Conservation (phyloP, 2,797 vertebrate species). For the Acipenser ruthenus region DNA sequence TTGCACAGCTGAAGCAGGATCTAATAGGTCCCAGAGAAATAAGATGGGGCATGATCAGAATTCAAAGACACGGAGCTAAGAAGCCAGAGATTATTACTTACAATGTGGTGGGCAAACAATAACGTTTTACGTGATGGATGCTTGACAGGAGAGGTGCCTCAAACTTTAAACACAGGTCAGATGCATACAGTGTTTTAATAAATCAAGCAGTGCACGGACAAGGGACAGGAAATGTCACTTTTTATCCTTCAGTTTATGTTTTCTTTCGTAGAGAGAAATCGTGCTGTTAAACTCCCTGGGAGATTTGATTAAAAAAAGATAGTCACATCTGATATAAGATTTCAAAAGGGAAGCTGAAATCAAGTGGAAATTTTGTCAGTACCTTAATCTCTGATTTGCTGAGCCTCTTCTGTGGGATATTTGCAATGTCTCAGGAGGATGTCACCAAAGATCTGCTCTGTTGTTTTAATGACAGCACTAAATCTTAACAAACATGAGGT, state of each 20-base stretch:
- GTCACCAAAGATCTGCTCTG: slow-evolving; percentile 62
- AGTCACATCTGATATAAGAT: slow-evolving; percentile 50
- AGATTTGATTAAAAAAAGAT: slow-evolving; percentile 52
- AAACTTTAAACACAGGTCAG: slow-evolving; percentile 55
- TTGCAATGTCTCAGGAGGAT: slow-evolving; percentile 55
- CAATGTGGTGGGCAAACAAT: slow-evolving; percentile 50
- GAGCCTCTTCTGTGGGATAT: slow-evolving; percentile 64
- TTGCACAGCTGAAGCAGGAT: slow-evolving; percentile 43
- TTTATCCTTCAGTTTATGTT: slow-evolving; percentile 57
- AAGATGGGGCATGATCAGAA: slow-evolving; percentile 49
- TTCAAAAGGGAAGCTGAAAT: slow-evolving; percentile 53
- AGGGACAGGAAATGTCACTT: slow-evolving; percentile 56
- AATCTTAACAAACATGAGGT: slow-evolving; percentile 69
- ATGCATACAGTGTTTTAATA: slow-evolving; percentile 40
- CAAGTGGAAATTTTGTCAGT: slow-evolving; percentile 62
- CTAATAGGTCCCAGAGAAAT: slow-evolving; percentile 54
- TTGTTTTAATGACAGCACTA: slow-evolving; percentile 57
- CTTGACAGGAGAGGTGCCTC: slow-evolving; percentile 50
- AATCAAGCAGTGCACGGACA: slow-evolving; percentile 48
- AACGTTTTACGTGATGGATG: slow-evolving; percentile 57
- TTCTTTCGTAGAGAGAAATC: slow-evolving; percentile 33
- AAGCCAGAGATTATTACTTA: slow-evolving; percentile 59
- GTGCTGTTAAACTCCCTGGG: slow-evolving; percentile 36
- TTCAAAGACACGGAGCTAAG: slow-evolving; percentile 62
- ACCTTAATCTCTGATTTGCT: slow-evolving; percentile 66